Evolutionary conservation across 2,888 invertebrate genomes (phyloP).

Genomic region (Sipunculus nudus): DNA sequence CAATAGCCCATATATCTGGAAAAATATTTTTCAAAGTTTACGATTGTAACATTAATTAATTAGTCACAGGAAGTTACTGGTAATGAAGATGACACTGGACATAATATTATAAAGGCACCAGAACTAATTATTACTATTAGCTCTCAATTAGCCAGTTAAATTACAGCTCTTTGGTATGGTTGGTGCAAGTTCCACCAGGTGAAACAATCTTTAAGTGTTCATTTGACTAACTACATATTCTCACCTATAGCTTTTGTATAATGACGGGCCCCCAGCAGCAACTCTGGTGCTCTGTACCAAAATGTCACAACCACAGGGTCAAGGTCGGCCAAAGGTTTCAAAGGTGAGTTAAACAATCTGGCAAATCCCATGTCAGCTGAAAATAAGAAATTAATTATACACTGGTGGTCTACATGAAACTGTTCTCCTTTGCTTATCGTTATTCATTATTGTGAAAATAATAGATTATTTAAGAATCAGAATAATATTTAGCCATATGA

Average conservation of each 20-base stretch:
- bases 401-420: background rate
- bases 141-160: too few species aligned
- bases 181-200: too few species aligned
- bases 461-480: too few species aligned
- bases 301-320: slow-evolving; percentile 99
- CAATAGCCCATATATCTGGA: slow-evolving; percentile 97
- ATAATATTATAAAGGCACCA: too few species aligned
- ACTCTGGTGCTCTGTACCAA: slow-evolving; percentile 98
- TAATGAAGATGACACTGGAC: too few species aligned
- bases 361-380: slow-evolving; percentile 99
- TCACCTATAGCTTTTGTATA: slow-evolving; percentile 96
- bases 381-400: slow-evolving; percentile 16
- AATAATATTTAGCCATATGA: too few species aligned
- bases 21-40: slow-evolving; percentile 31
- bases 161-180: too few species aligned
- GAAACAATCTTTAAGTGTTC: too few species aligned
- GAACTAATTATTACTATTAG: too few species aligned
- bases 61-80: too few species aligned
- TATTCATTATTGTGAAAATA: background rate
- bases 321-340: slow-evolving; percentile 96
- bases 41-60: too few species aligned
- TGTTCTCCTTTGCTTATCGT: background rate
- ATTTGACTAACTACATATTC: too few species aligned
- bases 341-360: slow-evolving; percentile 93
- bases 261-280: slow-evolving; percentile 90